Percentiles rank a stretch among this genome's conserved stretches.
Conservation (phyloP, 2,888 invertebrate genomes). For the Halictus quadricinctus region DNA sequence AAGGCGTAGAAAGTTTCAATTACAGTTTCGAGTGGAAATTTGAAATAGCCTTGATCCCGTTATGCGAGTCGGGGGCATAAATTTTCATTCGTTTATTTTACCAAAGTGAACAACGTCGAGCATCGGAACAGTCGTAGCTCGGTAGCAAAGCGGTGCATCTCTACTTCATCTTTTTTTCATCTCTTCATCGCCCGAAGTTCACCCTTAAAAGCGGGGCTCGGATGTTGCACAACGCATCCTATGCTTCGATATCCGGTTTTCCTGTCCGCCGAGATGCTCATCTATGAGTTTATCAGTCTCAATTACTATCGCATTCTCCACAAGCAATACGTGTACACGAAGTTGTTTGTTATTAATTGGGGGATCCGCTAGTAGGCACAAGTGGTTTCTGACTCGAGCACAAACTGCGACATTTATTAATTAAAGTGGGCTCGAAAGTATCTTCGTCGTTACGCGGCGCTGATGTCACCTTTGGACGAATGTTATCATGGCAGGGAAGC, state of each 20-base stretch:
- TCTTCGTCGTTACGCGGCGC: slow-evolving; percentile 42
- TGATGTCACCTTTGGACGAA: slow-evolving; percentile 57
- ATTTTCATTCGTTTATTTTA: neutral
- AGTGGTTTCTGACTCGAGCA: slow-evolving; percentile 37
- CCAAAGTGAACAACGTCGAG: neutral
- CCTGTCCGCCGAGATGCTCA: slow-evolving; percentile 5
- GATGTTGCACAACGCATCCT: neutral
- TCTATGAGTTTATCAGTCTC: slow-evolving; percentile 16
- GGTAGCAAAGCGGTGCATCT: neutral
- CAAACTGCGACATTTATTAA: slow-evolving; percentile 45
- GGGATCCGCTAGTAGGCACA: slow-evolving; percentile 16
- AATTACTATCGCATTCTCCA: slow-evolving; percentile 17
- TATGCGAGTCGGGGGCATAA: neutral
- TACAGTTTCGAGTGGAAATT: neutral
- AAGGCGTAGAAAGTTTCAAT: neutral
- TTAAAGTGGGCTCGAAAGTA: slow-evolving; percentile 48
- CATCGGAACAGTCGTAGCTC: neutral
- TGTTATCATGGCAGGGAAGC: slow-evolving; percentile 49
- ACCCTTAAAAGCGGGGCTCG: slow-evolving; percentile 22
- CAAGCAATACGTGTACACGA: neutral
- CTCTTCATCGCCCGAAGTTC: slow-evolving; percentile 10
- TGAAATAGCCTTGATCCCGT: neutral
- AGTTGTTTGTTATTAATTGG: slow-evolving; percentile 44
- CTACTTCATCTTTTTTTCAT: slow-evolving; percentile 8
- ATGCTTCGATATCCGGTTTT: slow-evolving; percentile 25